Evolutionary conservation across 2,113 vertebrate genomes (phyloP).

Genomic region (Oreocharis arfaki): DNA sequence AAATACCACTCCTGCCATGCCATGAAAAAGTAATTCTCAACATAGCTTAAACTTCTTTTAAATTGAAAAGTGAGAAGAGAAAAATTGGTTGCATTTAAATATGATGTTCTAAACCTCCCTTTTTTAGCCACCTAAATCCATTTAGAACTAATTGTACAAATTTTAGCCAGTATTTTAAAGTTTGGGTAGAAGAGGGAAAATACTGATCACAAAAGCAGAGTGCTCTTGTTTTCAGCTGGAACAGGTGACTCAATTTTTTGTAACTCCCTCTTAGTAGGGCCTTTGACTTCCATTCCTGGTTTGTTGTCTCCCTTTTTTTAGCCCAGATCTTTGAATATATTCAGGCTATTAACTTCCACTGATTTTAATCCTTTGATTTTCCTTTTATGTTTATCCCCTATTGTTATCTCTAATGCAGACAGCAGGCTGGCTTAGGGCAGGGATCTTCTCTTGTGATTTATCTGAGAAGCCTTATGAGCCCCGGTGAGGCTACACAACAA

Average conservation of each 20-base stretch:
- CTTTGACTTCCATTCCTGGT: not conserved
- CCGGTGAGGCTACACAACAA: rapidly evolving
- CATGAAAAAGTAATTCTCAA: not conserved
- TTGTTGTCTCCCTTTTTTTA: not conserved
- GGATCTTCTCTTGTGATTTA: not conserved
- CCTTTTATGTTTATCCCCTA: not conserved
- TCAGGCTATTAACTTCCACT: not conserved
- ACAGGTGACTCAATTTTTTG: not conserved
- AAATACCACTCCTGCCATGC: not conserved
- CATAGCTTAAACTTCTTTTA: not conserved
- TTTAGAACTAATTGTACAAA: not conserved
- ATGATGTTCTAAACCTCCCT: not conserved
- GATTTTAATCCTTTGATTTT: not conserved
- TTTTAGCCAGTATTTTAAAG: not conserved
- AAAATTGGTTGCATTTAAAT: not conserved
- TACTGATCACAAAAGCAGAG: not conserved
- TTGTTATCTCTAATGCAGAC: not conserved
- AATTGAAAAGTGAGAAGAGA: not conserved
- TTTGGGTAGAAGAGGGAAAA: not conserved
- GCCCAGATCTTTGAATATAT: not conserved
- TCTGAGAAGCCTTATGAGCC: not conserved
- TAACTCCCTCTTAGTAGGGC: not conserved
- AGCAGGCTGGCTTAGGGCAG: not conserved
- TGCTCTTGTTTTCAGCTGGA: not conserved
- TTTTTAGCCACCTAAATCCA: not conserved